Percentiles rank a stretch among this genome's conserved stretches.
phyloP scores from a whole-genome alignment of 2,888 invertebrate genomes.

The Nemapogon koenigi region DNA sequence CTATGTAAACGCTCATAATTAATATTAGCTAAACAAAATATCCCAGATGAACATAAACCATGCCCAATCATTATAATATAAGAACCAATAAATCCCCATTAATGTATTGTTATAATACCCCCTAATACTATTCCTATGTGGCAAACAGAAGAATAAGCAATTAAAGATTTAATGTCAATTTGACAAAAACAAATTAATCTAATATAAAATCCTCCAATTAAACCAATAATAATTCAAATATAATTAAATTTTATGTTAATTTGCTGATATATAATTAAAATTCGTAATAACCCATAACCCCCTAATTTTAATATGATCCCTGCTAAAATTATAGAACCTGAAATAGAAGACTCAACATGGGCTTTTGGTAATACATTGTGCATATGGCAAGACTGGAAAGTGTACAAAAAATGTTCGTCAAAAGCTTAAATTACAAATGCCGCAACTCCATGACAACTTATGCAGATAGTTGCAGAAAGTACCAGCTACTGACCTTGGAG shows the following conservation, averaged over 20 bases:
- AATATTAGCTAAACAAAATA: constrained; percentile 72
- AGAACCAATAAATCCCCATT: constrained; percentile 57
- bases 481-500: no score
- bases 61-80: constrained; percentile 69
- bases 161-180: constrained; percentile 73
- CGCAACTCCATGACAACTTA: no score
- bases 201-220: constrained; percentile 65
- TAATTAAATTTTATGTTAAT: constrained; percentile 54
- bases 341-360: constrained; percentile 77
- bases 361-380: constrained; percentile 75
- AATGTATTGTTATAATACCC: constrained; percentile 62
- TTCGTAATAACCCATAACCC: constrained; percentile 70
- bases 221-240: constrained; percentile 59
- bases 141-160: constrained; percentile 77
- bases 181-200: constrained; percentile 72
- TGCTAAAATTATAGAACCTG: constrained; percentile 77
- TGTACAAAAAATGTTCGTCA: no score
- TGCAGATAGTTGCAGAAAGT: no score
- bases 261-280: constrained; percentile 50
- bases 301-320: constrained; percentile 76
- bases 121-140: constrained; percentile 72
- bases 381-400: no score
- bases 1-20: constrained; percentile 66
- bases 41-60: constrained; percentile 70
- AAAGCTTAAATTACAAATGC: no score